A percentile compares a stretch with the other conserved stretches of the same genome.
These are phyloP conservation scores for Phodopus roborovskii DNA, from an alignment of 2,113 vertebrate species.

Conservation along the genomic window DNA sequence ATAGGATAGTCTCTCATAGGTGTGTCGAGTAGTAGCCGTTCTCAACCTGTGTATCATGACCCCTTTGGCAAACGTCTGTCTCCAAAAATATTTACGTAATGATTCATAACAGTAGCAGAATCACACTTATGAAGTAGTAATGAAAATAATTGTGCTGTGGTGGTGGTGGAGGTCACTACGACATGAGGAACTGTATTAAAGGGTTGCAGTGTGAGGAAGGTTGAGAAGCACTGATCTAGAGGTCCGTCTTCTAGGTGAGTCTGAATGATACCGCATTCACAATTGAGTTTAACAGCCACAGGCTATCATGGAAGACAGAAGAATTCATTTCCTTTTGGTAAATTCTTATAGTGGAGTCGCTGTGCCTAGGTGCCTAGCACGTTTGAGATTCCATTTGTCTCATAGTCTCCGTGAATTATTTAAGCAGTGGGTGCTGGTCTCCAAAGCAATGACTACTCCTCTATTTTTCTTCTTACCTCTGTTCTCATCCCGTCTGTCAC, in stretches of 20 bases:
- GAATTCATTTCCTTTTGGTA: background rate
- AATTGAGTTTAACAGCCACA: background rate
- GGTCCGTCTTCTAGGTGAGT: background rate
- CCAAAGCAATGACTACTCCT: background rate
- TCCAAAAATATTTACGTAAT: background rate
- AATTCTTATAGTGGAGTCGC: background rate
- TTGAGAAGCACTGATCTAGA: background rate
- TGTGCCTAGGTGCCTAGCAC: background rate
- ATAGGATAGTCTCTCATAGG: background rate
- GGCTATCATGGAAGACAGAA: background rate
- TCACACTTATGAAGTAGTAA: background rate
- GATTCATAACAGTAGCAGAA: background rate
- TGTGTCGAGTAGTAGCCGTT: background rate
- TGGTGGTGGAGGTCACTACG: background rate
- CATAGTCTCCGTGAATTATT: background rate
- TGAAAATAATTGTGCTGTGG: background rate
- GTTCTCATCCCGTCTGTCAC: no score
- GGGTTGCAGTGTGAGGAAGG: background rate
- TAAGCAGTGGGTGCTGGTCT: background rate
- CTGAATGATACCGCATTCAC: background rate
- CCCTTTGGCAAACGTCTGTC: background rate
- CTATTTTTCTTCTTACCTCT: background rate
- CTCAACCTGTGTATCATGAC: background rate
- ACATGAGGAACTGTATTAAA: background rate
- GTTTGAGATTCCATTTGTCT: background rate